These are phyloP conservation scores for Ficedula albicollis DNA, from an alignment of 2,797 vertebrate species.

Conservation along the genomic window DNA sequence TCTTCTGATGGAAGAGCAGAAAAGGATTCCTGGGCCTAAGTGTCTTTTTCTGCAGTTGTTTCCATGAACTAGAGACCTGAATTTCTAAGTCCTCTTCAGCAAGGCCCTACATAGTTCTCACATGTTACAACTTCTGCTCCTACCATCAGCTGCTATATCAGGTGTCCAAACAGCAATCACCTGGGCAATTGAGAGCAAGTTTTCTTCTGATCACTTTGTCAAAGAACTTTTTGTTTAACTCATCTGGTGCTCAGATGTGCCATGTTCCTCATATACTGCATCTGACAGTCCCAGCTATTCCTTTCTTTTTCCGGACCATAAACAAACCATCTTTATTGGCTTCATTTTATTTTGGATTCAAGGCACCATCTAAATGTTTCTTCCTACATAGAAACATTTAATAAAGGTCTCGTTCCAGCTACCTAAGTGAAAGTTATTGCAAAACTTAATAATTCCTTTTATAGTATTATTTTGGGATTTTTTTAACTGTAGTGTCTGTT, in stretches of 20 bases:
- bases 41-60: neutral
- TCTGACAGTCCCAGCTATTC: neutral
- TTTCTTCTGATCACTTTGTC: neutral
- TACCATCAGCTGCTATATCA: neutral
- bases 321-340: neutral
- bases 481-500: neutral
- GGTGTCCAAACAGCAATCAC: neutral
- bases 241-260: neutral
- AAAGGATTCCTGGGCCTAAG: neutral
- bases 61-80: neutral
- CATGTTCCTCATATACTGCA: neutral
- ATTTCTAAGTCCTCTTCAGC: neutral
- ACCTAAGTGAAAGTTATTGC: neutral
- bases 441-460: neutral
- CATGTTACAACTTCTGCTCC: neutral
- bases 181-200: neutral
- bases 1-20: neutral
- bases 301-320: neutral
- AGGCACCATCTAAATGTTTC: neutral
- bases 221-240: neutral
- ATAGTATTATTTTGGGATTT: neutral
- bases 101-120: neutral
- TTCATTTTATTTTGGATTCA: neutral
- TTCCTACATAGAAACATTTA: neutral
- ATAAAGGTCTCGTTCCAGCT: neutral